A percentile compares a stretch with the other conserved stretches of the same genome.
Conservation (phyloP, 2,797 vertebrate species). For the Crax fasciolata region DNA sequence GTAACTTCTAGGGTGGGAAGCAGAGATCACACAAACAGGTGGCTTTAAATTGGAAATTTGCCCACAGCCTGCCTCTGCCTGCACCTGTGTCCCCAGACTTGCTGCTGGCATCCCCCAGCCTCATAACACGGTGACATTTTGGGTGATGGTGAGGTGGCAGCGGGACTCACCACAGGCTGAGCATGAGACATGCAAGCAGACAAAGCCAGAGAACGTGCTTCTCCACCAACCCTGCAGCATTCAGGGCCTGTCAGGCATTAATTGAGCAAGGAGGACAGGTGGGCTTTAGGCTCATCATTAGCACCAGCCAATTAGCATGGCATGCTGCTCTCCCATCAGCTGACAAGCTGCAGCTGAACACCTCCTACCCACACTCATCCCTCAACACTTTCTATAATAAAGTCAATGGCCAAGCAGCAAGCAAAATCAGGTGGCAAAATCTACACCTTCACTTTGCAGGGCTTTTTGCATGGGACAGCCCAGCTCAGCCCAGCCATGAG, state of each 20-base stretch:
- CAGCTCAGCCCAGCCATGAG: not conserved
- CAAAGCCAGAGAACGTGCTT: not conserved
- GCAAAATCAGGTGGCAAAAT: not conserved
- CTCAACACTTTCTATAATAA: not conserved
- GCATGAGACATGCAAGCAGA: not conserved
- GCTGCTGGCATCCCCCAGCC: not conserved
- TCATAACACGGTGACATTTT: not conserved
- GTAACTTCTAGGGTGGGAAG: not conserved
- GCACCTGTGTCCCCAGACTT: accelerated
- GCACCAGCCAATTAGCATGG: slow-evolving; percentile 3
- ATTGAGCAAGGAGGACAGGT: not conserved
- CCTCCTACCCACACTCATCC: not conserved
- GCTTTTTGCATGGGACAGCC: not conserved
- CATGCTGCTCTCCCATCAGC: not conserved
- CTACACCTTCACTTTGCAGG: not conserved
- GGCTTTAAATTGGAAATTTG: not conserved
- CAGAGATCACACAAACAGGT: not conserved
- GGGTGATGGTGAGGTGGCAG: not conserved
- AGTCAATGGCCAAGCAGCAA: not conserved
- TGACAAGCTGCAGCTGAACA: not conserved
- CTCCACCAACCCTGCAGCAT: not conserved
- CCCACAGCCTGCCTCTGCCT: not conserved
- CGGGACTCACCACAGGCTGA: not conserved
- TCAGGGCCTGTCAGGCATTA: not conserved
- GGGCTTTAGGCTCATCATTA: slow-evolving; percentile 11